Evolutionary conservation across 2,797 vertebrate genomes (phyloP).

Genomic region (Etheostoma nigrum): DNA sequence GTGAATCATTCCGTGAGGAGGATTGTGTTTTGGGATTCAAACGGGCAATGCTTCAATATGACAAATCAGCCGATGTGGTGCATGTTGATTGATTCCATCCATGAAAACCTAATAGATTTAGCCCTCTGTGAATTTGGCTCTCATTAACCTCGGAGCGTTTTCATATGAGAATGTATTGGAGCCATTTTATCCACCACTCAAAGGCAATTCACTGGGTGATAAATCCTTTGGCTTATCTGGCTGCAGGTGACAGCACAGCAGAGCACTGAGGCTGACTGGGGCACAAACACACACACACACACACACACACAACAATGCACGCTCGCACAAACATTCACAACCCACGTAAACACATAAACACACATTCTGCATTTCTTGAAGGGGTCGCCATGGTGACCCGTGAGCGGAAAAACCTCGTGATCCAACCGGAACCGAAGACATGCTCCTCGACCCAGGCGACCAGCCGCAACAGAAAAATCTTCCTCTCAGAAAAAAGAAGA

Average conservation of each 20-base stretch:
- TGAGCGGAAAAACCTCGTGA: conserved; percentile 72
- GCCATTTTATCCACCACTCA: conserved; percentile 85
- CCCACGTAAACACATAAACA: conserved; percentile 21
- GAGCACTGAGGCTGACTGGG: conserved; percentile 67
- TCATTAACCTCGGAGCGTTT: conserved; percentile 87
- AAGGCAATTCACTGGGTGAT: conserved; percentile 85
- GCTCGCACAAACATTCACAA: conserved; percentile 14
- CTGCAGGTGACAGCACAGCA: conserved; percentile 84
- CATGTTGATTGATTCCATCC: conserved; percentile 87
- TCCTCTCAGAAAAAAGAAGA: conserved; percentile 65
- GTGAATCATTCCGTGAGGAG: conserved; percentile 83
- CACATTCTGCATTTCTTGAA: conserved; percentile 47
- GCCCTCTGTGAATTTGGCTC: conserved; percentile 85
- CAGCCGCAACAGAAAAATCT: conserved; percentile 74
- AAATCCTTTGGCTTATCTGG: conserved; percentile 86
- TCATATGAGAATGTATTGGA: conserved; percentile 85
- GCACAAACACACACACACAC: conserved; percentile 66
- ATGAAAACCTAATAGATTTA: conserved; percentile 88
- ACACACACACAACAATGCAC: conserved; percentile 43
- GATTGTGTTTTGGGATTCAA: conserved; percentile 85
- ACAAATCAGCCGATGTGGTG: conserved; percentile 83
- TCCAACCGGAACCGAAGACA: conserved; percentile 76
- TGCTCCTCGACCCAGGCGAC: conserved; percentile 73
- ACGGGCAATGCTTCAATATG: conserved; percentile 85
- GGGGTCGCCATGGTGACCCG: conserved; percentile 80